phyloP scores from a whole-genome alignment of 2,113 vertebrate genomes.

The Clinocottus analis region DNA sequence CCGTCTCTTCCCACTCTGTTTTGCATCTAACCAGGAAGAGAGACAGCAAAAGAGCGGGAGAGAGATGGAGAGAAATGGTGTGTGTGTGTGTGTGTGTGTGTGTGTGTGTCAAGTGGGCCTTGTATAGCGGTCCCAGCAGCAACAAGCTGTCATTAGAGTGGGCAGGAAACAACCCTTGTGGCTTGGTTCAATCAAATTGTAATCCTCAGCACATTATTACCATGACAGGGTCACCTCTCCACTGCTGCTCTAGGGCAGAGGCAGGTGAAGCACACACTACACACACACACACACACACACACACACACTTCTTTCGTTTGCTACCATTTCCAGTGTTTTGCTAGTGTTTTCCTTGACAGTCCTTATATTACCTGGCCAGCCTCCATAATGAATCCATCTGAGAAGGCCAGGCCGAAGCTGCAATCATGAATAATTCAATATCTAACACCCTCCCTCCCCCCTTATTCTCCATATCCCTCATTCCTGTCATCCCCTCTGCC shows the following conservation, averaged over 20 bases:
- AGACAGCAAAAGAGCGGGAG: slow-evolving; percentile 10
- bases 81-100: slow-evolving; percentile 30
- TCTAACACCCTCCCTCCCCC: slow-evolving; percentile 22
- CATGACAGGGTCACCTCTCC: slow-evolving; percentile 83
- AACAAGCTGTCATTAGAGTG: slow-evolving; percentile 85
- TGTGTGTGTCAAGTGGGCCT: slow-evolving; percentile 76
- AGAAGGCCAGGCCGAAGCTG: slow-evolving; percentile 65
- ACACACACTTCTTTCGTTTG: slow-evolving; percentile 42
- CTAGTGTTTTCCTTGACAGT: slow-evolving; percentile 71
- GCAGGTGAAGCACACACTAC: slow-evolving; percentile 68
- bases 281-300: slow-evolving; percentile 30
- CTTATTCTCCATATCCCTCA: slow-evolving; percentile 38
- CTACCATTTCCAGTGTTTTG: slow-evolving; percentile 67
- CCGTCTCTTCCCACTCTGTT: slow-evolving; percentile 32
- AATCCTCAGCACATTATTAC: slow-evolving; percentile 82
- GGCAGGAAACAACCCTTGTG: slow-evolving; percentile 84
- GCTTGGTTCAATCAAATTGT: slow-evolving; percentile 85
- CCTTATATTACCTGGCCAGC: slow-evolving; percentile 81
- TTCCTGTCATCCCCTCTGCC: slow-evolving; percentile 36
- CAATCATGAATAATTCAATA: slow-evolving; percentile 91
- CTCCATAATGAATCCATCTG: slow-evolving; percentile 90
- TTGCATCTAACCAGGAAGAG: slow-evolving; percentile 50
- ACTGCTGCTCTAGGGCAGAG: slow-evolving; percentile 74
- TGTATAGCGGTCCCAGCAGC: slow-evolving; percentile 75
- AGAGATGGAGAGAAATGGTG: background rate